Percentiles rank a stretch among this genome's conserved stretches.
Conservation (phyloP, 1,140 invertebrate genomes). For the Solenopsis invicta region DNA sequence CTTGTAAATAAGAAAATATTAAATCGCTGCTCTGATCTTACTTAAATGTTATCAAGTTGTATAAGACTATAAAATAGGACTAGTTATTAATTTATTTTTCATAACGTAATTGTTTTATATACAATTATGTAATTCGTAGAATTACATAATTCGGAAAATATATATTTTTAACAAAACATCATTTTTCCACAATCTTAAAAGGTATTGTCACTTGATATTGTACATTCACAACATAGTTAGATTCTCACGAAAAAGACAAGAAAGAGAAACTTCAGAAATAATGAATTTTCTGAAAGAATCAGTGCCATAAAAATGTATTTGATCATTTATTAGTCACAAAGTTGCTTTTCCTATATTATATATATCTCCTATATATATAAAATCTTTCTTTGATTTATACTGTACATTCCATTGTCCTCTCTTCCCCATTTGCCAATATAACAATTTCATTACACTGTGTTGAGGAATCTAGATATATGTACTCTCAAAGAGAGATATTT, state of each 20-base stretch:
- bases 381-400: constrained; percentile 28
- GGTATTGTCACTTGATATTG: constrained; percentile 58
- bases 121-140: constrained; percentile 30
- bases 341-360: constrained; percentile 23
- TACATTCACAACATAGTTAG: constrained; percentile 17
- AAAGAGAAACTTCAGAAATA: constrained; percentile 26
- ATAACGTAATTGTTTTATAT: constrained; percentile 18
- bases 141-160: constrained; percentile 23
- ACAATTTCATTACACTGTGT: not conserved
- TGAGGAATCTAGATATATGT: not conserved
- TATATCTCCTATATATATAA: too few relatives aligned
- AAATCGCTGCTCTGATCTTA: constrained; percentile 24
- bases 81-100: constrained; percentile 50
- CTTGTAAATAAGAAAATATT: not conserved
- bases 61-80: constrained; percentile 26
- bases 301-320: constrained; percentile 8
- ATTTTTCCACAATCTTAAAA: constrained; percentile 27
- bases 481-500: constrained; percentile 23
- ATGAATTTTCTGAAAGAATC: constrained; percentile 11
- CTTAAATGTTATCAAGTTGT: constrained; percentile 33
- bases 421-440: not conserved
- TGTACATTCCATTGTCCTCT: not conserved
- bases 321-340: constrained; percentile 25
- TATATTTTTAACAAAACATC: constrained; percentile 55
- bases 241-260: constrained; percentile 4